Evolutionary conservation across 2,113 vertebrate species (phyloP), one percentile per base, ranked within the genome.

Genomic region (Fukomys damarensis): DNA sequence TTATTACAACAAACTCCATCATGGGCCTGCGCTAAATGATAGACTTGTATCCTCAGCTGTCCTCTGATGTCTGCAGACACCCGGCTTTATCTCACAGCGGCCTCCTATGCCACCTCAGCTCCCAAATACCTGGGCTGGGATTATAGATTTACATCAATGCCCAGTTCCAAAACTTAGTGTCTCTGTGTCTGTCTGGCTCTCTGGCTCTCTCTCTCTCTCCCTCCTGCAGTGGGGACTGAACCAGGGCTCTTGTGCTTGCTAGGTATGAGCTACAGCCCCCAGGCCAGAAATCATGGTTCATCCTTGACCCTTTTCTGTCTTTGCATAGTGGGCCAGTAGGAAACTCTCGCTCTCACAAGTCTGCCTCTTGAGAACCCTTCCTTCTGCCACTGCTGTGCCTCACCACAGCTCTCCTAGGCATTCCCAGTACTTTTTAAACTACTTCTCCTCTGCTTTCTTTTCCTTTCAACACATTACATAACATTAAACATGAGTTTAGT

Each of bases 381-480:
- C 30, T 59, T 41, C 24, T 59, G 76, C 41, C 26, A 1, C 13
- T 10, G 16, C 38, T 72, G 2, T 59, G 30, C 38, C 54, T 54
- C n/a, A 35, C 17, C 38, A 20, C 26, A 2, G 82, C 61, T 61
- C 68, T 92, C 16, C 5, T 28, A 3, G 22, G n/a, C 7, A 72
- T 89, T 89, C 89, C 41, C 20, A 72, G 46, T 2, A 52, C 38
- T 86, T 92, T 30, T 49, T 4, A 63, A 92, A 54, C 28, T 56
- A 92, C 13, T 89, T 86, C 43, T 56, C 56, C 46, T 86, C 41
- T 28, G 63, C 54, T 80, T 80, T 77, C 68, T 88, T 91, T 59
- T 86, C 56, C 56, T 96, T 91, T 90, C 76, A 84, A 46, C 38
- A 58, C 56, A 76, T 32, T 93, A 24, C 84, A 68, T 19, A n/a